A percentile compares a stretch with the other conserved stretches of the same genome.
phyloP scores from a whole-genome alignment of 1,140 invertebrate species.

The Pomacea maculata region DNA sequence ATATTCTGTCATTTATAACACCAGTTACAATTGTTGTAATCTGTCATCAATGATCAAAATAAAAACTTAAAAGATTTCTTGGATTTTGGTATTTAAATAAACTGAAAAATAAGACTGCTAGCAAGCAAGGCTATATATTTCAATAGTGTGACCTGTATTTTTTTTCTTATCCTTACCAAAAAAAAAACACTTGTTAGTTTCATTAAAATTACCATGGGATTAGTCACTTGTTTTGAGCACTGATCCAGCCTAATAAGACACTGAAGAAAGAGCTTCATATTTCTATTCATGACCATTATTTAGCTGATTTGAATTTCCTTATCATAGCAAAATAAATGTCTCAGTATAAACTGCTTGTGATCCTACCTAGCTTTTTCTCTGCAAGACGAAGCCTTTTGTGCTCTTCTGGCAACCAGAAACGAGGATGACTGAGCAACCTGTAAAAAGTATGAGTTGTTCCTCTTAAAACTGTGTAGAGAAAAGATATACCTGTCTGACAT shows the following conservation, averaged over 20 bases:
- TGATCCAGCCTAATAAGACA: no score
- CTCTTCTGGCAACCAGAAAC: conserved; percentile 48
- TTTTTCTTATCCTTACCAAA: no score
- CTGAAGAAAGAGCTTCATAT: no score
- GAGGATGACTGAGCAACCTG: conserved; percentile 52
- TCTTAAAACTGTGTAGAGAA: not conserved
- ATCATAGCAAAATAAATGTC: no score
- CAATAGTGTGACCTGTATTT: no score
- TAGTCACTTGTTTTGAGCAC: no score
- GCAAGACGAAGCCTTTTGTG: conserved; percentile 45
- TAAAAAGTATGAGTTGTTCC: conserved; percentile 15
- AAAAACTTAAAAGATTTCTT: not conserved
- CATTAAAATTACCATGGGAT: no score
- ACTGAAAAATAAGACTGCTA: not conserved
- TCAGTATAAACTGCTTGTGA: not conserved
- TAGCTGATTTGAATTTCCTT: no score
- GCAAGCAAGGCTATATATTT: not conserved
- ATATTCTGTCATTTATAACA: not conserved
- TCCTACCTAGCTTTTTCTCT: conserved; percentile 44
- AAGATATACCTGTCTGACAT: not conserved
- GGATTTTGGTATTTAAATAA: not conserved
- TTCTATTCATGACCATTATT: no score
- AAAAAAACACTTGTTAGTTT: no score
- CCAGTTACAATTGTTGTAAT: not conserved
- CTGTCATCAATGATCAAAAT: not conserved